These are phyloP conservation scores for Ptyas mucosa DNA, from an alignment of 2,113 vertebrate genomes.

Conservation along the genomic window DNA sequence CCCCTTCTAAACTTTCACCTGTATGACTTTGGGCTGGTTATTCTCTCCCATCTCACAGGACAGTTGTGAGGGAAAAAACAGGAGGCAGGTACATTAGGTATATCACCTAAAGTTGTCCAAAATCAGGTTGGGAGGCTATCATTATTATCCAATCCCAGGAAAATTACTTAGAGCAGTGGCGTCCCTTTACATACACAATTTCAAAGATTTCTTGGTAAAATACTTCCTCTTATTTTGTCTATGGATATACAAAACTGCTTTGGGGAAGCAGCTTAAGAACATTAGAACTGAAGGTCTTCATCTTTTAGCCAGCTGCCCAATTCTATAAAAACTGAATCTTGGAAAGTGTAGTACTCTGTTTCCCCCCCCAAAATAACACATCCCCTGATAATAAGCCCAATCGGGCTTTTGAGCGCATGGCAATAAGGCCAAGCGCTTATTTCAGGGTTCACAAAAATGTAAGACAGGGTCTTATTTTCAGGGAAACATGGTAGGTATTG, in stretches of 20 bases:
- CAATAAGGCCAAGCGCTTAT: too few relatives aligned
- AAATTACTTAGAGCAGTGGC: not conserved
- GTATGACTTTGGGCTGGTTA: not conserved
- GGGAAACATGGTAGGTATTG: too few relatives aligned
- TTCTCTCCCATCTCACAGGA: not conserved
- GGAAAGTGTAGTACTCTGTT: not conserved
- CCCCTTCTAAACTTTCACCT: not conserved
- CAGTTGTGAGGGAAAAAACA: not conserved
- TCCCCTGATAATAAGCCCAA: too few relatives aligned
- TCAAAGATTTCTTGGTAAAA: not conserved
- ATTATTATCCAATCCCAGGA: not conserved
- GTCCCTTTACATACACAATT: not conserved
- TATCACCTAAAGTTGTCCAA: not conserved
- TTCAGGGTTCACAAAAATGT: too few relatives aligned
- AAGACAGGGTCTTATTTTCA: too few relatives aligned
- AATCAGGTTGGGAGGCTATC: not conserved
- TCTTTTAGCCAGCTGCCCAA: not conserved
- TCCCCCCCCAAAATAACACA: too few relatives aligned
- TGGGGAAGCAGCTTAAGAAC: not conserved
- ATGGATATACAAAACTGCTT: not conserved
- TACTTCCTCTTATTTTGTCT: not conserved
- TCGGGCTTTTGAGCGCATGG: too few relatives aligned
- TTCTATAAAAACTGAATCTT: not conserved
- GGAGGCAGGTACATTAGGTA: not conserved
- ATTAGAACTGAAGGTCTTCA: not conserved